A percentile compares a stretch with the other conserved stretches of the same genome.
These are phyloP conservation scores for Linepithema humile DNA, from an alignment of 1,140 invertebrate genomes.

Conservation along the genomic window DNA sequence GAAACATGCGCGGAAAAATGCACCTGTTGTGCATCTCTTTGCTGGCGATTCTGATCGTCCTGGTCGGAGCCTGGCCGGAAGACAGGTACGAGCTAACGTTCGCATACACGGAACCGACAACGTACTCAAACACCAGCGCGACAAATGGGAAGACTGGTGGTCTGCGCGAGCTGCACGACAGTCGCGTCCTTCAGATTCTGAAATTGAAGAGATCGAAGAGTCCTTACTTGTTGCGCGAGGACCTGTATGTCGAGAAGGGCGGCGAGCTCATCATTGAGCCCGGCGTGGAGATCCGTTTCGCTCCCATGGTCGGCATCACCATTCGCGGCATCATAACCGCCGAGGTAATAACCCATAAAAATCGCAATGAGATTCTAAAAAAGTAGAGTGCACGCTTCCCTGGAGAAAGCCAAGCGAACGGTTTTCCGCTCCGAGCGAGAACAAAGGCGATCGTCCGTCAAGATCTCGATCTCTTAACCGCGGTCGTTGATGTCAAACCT, in stretches of 20 bases:
- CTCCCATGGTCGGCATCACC: conserved; percentile 95
- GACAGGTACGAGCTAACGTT: conserved; percentile 72
- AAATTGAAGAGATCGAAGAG: conserved; percentile 86
- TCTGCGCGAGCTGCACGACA: conserved; percentile 87
- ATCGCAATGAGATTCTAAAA: background rate
- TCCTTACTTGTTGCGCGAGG: conserved; percentile 91
- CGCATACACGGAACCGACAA: conserved; percentile 81
- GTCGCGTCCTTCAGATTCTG: conserved; percentile 85
- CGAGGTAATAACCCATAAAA: conserved; percentile 87
- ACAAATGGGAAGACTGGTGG: conserved; percentile 47
- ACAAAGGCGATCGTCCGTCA: conserved; percentile 23
- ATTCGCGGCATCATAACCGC: conserved; percentile 94
- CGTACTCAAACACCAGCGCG: conserved; percentile 58
- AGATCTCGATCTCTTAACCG: background rate
- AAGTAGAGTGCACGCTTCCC: background rate
- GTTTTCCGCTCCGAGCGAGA: conserved; percentile 6
- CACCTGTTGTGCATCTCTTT: background rate
- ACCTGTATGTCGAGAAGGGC: conserved; percentile 91
- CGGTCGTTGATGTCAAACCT: background rate
- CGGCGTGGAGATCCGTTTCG: conserved; percentile 93
- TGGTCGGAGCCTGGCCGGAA: conserved; percentile 48
- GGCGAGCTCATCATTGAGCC: conserved; percentile 92
- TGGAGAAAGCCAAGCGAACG: conserved; percentile 20
- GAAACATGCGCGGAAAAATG: conserved; percentile 36
- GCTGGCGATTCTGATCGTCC: conserved; percentile 14